phyloP scores from a whole-genome alignment of 2,113 vertebrate species.

The Oryzias woworae region DNA sequence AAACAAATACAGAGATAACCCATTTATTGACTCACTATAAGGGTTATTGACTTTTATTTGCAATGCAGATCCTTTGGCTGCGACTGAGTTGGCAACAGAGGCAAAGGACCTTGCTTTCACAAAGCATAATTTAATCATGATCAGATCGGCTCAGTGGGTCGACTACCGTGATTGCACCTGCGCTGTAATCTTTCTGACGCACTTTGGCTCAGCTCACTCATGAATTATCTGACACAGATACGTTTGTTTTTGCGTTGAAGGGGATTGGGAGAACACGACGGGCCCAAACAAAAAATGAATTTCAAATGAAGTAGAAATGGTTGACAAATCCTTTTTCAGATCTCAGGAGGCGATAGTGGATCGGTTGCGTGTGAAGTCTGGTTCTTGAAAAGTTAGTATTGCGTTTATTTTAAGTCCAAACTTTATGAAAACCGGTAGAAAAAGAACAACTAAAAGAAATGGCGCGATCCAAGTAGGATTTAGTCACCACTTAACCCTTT shows the following conservation, averaged over 20 bases:
- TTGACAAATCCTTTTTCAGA: too few relatives aligned
- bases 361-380: too few relatives aligned
- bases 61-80: conserved; percentile 28
- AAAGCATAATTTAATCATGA: conserved; percentile 8
- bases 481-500: too few relatives aligned
- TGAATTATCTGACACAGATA: conserved; percentile 1
- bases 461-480: too few relatives aligned
- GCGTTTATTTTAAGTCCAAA: too few relatives aligned
- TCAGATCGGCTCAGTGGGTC: conserved; percentile 1
- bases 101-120: conserved; percentile 7
- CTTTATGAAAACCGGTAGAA: too few relatives aligned
- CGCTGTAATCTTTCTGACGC: conserved; percentile 10
- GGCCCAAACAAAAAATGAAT: neutral
- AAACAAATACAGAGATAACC: too few relatives aligned
- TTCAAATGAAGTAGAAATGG: neutral
- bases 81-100: conserved; percentile 35
- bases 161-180: neutral
- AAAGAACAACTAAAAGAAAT: too few relatives aligned
- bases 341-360: too few relatives aligned
- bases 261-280: neutral
- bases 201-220: conserved; percentile 7
- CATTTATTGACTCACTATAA: too few relatives aligned
- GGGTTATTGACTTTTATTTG: conserved; percentile 1
- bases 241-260: conserved; percentile 4
- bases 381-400: too few relatives aligned